Conservation (phyloP, 2,797 vertebrate genomes). For the Sebastes ruberrimus region DNA sequence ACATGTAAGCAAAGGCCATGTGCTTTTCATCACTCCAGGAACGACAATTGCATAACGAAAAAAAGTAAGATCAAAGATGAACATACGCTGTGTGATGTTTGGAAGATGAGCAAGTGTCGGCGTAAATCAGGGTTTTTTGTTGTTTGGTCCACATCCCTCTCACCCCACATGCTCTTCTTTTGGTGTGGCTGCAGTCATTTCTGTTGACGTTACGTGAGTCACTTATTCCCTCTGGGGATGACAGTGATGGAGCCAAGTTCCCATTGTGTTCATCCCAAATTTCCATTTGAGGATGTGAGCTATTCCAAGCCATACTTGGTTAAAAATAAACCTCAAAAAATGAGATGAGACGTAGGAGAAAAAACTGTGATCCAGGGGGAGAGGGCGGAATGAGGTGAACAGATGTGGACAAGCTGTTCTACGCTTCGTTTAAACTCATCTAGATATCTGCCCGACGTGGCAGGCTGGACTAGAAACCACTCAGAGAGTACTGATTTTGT, state of each 20-base stretch:
- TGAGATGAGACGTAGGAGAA: slow-evolving; percentile 15
- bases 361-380: neutral
- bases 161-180: neutral
- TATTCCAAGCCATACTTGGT: slow-evolving; percentile 39
- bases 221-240: slow-evolving; percentile 52
- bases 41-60: slow-evolving; percentile 23
- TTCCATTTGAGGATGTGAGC: slow-evolving; percentile 60
- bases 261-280: slow-evolving; percentile 52
- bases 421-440: slow-evolving; percentile 15
- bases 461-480: neutral
- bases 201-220: slow-evolving; percentile 51
- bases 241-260: slow-evolving; percentile 58
- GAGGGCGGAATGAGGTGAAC: neutral
- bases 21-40: slow-evolving; percentile 62
- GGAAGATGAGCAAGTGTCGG: neutral
- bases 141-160: slow-evolving; percentile 11
- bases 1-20: slow-evolving; percentile 75
- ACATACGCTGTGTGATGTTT: neutral
- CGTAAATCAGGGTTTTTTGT: neutral
- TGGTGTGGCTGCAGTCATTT: slow-evolving; percentile 22
- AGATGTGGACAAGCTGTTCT: slow-evolving; percentile 40
- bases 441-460: neutral
- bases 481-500: neutral
- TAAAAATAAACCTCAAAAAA: slow-evolving; percentile 58
- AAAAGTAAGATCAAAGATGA: slow-evolving; percentile 15